Evolutionary conservation across 2,797 vertebrate species (phyloP).

Genomic region (Tenualosa thibaudeaui): DNA sequence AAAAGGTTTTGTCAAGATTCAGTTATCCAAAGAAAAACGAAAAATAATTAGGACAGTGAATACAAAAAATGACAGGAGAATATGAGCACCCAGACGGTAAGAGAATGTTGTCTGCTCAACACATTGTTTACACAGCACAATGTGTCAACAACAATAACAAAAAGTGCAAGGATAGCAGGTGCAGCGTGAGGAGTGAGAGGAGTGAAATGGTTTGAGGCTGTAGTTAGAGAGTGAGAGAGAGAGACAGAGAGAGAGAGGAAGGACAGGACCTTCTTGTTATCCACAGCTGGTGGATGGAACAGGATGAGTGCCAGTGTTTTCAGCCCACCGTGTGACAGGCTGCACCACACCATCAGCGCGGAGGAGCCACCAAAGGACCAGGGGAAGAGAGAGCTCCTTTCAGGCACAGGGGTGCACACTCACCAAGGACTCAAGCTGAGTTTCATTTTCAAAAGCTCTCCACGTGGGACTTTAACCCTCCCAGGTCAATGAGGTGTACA

Average conservation of each 20-base stretch:
- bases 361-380: not conserved
- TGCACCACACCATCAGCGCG: not conserved
- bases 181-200: not conserved
- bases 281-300: not conserved
- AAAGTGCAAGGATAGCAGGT: not conserved
- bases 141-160: not conserved
- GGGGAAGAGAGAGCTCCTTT: not conserved
- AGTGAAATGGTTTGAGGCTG: not conserved
- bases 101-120: not conserved
- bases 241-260: not conserved
- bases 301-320: not conserved
- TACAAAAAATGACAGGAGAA: not conserved
- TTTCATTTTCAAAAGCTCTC: not conserved
- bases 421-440: not conserved
- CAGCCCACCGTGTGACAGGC: not conserved
- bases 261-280: not conserved
- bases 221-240: not conserved
- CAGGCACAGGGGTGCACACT: not conserved
- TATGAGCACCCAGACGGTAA: not conserved
- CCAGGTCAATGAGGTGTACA: not conserved
- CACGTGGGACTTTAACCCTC: not conserved
- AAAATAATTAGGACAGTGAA: not conserved
- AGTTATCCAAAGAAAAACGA: not conserved
- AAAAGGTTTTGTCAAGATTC: not conserved
- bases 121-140: not conserved